Base-by-base conservation (phyloP, 2,113 vertebrate species). In the Eudyptes chrysolophus region DNA sequence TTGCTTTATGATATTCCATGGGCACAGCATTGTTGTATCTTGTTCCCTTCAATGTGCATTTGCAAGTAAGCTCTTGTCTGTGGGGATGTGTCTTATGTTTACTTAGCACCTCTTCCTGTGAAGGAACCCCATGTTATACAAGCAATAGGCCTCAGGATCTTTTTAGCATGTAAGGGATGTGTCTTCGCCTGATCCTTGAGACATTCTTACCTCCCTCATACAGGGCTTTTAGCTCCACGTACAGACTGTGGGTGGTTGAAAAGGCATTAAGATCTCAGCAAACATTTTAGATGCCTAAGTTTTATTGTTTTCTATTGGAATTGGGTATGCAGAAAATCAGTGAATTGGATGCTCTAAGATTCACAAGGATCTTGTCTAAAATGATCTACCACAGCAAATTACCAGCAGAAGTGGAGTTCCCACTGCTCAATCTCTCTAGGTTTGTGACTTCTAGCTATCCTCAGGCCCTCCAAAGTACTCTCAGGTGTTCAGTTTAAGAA, bases 1-100 rank as follows among this genome's bases (percentile, higher is more conserved):
- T 55, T 94, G 11, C 13, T 70, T 55, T 74, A 27, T 54, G 29
- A 14, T 64, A 52, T 84, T 89, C 51, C 22, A 58, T 34, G 9
- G 22, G 18, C 6, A 55, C 22, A 29, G 3, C 0, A 0, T 26
- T 65, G 16, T 30, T 19, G 3, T 69, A 46, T 12, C 11, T 90
- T 20, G 10, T 61, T 86, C 57, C 22, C 10, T 94, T 83, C 54
- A 64, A 25, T 1, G 3, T 76, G 13, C 1, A 2, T 68, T 85
- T 79, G 5, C 40, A 91, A 57, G 27, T 49, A 86, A 54, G n/a
- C 57, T 87, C 29, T 80, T 74, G 32, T 65, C 49, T 61, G 10
- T 76, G 51, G 34, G 32, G 76, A 54, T 38, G 24, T 65, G 24
- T 68, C 19, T 87, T 48, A 19, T 7, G 7, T 75, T 92, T 81